Base-by-base conservation (phyloP, 2,113 vertebrate species). In the Peromyscus maniculatus region DNA sequence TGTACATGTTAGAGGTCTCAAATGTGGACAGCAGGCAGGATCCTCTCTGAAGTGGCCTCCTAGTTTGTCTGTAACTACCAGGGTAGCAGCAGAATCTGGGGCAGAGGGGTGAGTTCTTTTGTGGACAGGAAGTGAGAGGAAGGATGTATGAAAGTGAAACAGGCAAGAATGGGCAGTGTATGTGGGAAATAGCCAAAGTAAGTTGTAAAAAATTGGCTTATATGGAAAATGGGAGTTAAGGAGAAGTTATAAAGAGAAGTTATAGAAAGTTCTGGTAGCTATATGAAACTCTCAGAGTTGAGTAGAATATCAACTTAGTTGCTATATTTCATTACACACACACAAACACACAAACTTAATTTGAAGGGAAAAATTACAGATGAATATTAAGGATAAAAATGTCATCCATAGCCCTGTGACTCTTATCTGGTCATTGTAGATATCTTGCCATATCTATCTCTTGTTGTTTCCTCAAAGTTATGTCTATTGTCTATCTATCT, bases 1-100 rank as follows among this genome's bases (percentile, higher is more conserved):
- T 39, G 46, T 49, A 1, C 6, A 3, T 3, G 16, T 79, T 31
- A 1, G 57, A 26, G 86, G 21, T 3, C 9, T 7, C 0, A 0
- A 31, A 2, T 62, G 22, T 7, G 1, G 0, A 59, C 31, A 71
- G 49, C 43, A 67, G 8, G 5, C 1, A 24, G 17, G 2, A 3
- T 31, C 16, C 83, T 62, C 31, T n/a, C 28, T 57, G 57, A 66
- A 9, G 21, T n/a, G 21, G 5, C 7, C 52, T 77, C 39, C 31
- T 21, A 22, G 24, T 28, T 39, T 19, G 9, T 52, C 22, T 8
- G 2, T 31, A 1, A 11, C 49, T 11, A 17, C 24, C 19, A 66
- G 13, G 7, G 57, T 16, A 64, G 0, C 6, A 31, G 7, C 22
- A 3, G 10, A 49, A 55, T 78, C 24, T 55, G 15, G 7, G 39